Evolutionary conservation across 2,888 invertebrate genomes (phyloP), one percentile per base, ranked within the genome.

Genomic region (Melanophora roralis): DNA sequence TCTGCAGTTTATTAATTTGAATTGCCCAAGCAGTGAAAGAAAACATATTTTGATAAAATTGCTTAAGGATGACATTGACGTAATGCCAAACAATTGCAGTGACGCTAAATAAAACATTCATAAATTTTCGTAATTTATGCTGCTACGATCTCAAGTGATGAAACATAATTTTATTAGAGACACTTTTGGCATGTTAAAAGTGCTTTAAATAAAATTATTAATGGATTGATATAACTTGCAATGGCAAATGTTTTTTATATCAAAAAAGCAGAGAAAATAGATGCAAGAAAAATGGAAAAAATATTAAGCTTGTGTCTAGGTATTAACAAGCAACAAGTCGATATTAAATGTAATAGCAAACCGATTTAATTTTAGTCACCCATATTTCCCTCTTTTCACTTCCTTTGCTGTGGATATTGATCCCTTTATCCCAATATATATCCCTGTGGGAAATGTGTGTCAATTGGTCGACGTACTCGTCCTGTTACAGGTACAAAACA

Each of bases 101-200:
- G 27, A 27, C 27, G 57, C 19, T 53, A 51, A 7, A 53, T 75
- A 60, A 68, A 68, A 75, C 38, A 19, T 8, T 62, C 60, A 75
- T 68, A 75, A 67, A 75, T 75, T 75, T 53, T 45, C 23, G 21
- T 12, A 32, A 49, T 14, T 59, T 59, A 65, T 65, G 65, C 16
- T 21, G 1, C n/a, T 27, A 27, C 36, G 3, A 19, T 55, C 45
- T 73, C 73, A 78, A 68, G 78, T 73, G 78, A 73, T 73, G 73
- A 78, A 73, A 64, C 14, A 1, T 1, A 57, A 38, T 36, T 64
- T 49, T 73, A 62, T 68, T 55, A 51, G 9, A 57, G 34, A 73
- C 78, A 73, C 73, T 73, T 78, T 43, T n/a, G 43, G 67, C 36
- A 57, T 64, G 78, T 73, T 73, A 64, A 69, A 71, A 62, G 12